phyloP scores from a whole-genome alignment of 1,140 invertebrate genomes.

The Heliconius hewitsoni region DNA sequence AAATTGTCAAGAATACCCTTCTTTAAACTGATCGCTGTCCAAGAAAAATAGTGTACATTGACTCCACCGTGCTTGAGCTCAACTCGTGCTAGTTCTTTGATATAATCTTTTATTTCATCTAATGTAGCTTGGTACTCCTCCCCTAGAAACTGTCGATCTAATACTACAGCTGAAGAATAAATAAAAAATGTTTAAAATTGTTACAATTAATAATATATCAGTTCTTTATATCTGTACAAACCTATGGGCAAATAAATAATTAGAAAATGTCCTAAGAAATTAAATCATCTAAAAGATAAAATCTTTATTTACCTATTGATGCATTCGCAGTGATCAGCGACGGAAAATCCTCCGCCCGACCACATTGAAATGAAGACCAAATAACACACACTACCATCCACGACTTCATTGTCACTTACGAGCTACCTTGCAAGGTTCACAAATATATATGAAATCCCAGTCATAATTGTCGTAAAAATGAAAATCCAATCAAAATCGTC shows the following conservation, averaged over 20 bases:
- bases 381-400: constrained; percentile 49
- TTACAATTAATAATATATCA: not conserved
- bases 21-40: constrained; percentile 84
- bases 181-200: not conserved
- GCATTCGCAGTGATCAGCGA: constrained; percentile 86
- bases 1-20: constrained; percentile 79
- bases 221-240: not conserved
- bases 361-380: constrained; percentile 32
- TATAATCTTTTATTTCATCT: constrained; percentile 82
- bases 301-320: constrained; percentile 82
- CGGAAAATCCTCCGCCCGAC: constrained; percentile 83
- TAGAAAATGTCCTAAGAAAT: too few relatives aligned
- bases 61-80: constrained; percentile 84
- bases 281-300: too few relatives aligned
- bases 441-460: constrained; percentile 42
- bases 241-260: too few relatives aligned
- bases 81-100: constrained; percentile 82
- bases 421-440: constrained; percentile 28
- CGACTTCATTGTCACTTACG: constrained; percentile 52
- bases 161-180: constrained; percentile 81
- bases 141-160: constrained; percentile 83
- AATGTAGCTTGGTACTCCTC: constrained; percentile 82
- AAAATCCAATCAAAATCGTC: constrained; percentile 42
- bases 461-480: constrained; percentile 62
- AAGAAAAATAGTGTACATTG: constrained; percentile 84